Base-by-base conservation (phyloP, 2,113 vertebrate species). In the Ifrita kowaldi region DNA sequence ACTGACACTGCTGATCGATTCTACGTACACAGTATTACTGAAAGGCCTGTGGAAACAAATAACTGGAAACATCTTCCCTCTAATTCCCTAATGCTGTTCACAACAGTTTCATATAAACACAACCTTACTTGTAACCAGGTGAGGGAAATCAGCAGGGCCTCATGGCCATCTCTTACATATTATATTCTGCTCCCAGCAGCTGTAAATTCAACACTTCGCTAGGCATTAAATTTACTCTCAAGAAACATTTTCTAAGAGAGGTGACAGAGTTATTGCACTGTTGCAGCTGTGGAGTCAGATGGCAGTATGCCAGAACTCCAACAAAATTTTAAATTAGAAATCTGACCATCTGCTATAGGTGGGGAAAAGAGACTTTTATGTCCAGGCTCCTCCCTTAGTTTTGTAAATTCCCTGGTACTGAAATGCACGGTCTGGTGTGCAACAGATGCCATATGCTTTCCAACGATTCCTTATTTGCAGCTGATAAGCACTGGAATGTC, bases 161-260 rank as follows among this genome's bases (percentile, higher is more conserved):
- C 84, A 21, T 63, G 91, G 76, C 81, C 87, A 42, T 39, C 87
- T 87, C 91, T 79, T 89, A 87, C 65, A 56, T 92, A 89, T 52
- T 83, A 92, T 65, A 87, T 90, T 93, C 93, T 89, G 70, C 67
- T 94, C 50, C 55, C 70, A 90, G 87, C 69, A 96, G 93, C 91
- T 90, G 91, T 85, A 95, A 95, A 95, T 95, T 85, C 93, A 91
- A 89, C 93, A 91, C 84, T 93, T 96, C 30, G 0, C 90, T 95
- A 85, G 85, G 67, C 87, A 94, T 93, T 97, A 97, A 96, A 96
- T 96, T 94, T 94, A 76, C 91, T 92, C 94, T 95, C 84, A 95
- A 91, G 81, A 94, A 95, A 91, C 63, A 93, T 95, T 95, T 96
- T 93, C 89, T 89, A 82, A 79, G 91, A 87, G 87, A 94, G 89